Percentiles rank a stretch among this genome's conserved stretches.
These are phyloP conservation scores for Penaeus chinensis DNA, from an alignment of 1,140 invertebrate species.

Conservation along the genomic window DNA sequence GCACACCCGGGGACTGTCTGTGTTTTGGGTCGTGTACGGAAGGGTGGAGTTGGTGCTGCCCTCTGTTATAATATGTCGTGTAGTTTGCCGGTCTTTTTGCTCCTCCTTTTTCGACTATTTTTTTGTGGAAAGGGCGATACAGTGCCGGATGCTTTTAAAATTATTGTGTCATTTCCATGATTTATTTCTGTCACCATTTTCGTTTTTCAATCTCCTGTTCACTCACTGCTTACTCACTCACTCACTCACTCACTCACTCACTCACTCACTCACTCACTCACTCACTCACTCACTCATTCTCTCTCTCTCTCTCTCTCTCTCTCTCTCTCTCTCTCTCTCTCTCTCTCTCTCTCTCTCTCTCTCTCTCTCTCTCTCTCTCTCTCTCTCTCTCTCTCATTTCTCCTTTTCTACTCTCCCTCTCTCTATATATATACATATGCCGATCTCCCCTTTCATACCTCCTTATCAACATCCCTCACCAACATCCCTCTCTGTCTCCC, in stretches of 20 bases:
- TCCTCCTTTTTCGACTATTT: too few relatives aligned
- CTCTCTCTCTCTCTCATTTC: neutral
- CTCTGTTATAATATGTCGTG: too few relatives aligned
- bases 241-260: neutral
- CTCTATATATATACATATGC: neutral
- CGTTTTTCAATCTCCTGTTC: too few relatives aligned
- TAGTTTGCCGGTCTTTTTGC: too few relatives aligned
- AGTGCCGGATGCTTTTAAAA: too few relatives aligned
- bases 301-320: neutral
- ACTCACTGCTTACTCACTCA: too few relatives aligned
- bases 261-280: slow-evolving; percentile 9
- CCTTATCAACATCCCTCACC: neutral
- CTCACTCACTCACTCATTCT: slow-evolving; percentile 12
- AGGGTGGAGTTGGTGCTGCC: too few relatives aligned
- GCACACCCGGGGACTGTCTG: too few relatives aligned
- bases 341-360: neutral
- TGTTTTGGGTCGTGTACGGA: too few relatives aligned
- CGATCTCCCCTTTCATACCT: neutral
- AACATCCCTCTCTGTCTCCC: neutral
- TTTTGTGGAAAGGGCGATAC: too few relatives aligned
- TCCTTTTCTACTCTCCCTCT: neutral
- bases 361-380: neutral
- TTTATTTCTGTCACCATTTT: too few relatives aligned
- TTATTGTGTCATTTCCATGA: too few relatives aligned
- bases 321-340: neutral